phyloP scores from a whole-genome alignment of 1,140 invertebrate species.

The Delia radicum region DNA sequence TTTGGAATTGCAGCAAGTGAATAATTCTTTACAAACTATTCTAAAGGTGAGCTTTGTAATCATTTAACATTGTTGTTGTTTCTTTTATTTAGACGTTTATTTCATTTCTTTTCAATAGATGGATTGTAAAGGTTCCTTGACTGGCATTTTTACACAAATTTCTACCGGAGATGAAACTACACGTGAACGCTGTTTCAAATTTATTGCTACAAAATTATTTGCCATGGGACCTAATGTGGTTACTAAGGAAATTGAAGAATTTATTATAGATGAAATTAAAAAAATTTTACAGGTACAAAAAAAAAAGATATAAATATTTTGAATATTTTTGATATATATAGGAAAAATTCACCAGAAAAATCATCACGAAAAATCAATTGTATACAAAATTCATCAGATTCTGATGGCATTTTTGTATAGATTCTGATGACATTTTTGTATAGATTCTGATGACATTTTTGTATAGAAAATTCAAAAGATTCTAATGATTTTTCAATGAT shows the following conservation, averaged over 20 bases:
- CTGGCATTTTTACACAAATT: slow-evolving; percentile 86
- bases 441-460: too few relatives aligned
- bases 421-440: too few relatives aligned
- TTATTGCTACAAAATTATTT: slow-evolving; percentile 81
- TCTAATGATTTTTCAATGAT: too few relatives aligned
- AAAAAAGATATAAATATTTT: too few relatives aligned
- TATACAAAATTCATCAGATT: too few relatives aligned
- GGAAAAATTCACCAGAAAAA: too few relatives aligned
- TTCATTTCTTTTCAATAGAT: slow-evolving; percentile 28
- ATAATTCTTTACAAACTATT: slow-evolving; percentile 66
- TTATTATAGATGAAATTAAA: slow-evolving; percentile 81
- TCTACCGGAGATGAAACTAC: slow-evolving; percentile 72
- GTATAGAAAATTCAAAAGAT: too few relatives aligned
- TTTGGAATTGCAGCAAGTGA: slow-evolving; percentile 76
- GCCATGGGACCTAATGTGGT: slow-evolving; percentile 75
- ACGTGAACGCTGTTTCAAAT: slow-evolving; percentile 85
- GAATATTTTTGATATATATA: too few relatives aligned
- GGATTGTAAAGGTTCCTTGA: slow-evolving; percentile 70
- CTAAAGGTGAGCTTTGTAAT: slow-evolving; percentile 54
- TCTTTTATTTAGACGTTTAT: background rate
- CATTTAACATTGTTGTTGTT: background rate
- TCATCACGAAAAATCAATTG: too few relatives aligned
- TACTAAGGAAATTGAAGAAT: slow-evolving; percentile 84
- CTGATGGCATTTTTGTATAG: too few relatives aligned
- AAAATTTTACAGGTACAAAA: slow-evolving; percentile 74